These are phyloP conservation scores for Cavia porcellus DNA, from an alignment of 2,113 vertebrate species.

Conservation along the genomic window DNA sequence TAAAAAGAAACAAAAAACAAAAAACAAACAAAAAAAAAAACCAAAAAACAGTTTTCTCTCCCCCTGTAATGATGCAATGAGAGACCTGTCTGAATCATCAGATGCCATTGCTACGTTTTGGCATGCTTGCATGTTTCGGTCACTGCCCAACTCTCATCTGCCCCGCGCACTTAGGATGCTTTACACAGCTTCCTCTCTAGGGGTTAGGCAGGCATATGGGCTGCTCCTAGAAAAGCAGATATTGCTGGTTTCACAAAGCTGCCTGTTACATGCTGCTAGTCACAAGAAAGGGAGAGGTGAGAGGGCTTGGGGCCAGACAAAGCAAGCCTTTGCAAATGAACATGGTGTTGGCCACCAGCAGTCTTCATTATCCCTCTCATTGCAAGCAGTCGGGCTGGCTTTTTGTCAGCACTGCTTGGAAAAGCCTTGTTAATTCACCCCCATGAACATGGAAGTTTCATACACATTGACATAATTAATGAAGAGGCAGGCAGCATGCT, in stretches of 20 bases:
- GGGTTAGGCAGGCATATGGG: constrained; percentile 57
- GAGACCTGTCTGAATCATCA: constrained; percentile 64
- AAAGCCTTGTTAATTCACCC: constrained; percentile 89
- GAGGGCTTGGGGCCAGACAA: not conserved
- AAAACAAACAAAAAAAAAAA: no score
- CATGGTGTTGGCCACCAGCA: constrained; percentile 67
- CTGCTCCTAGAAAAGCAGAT: constrained; percentile 54
- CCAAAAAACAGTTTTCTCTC: not conserved
- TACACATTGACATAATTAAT: constrained; percentile 95
- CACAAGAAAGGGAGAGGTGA: constrained; percentile 56
- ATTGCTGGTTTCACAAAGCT: constrained; percentile 70
- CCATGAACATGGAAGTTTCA: constrained; percentile 91
- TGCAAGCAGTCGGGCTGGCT: constrained; percentile 78
- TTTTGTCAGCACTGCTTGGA: constrained; percentile 85
- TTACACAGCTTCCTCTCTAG: constrained; percentile 39
- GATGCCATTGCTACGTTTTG: constrained; percentile 51
- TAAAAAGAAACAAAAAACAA: no score
- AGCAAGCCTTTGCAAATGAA: constrained; percentile 16
- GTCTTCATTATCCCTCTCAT: constrained; percentile 80
- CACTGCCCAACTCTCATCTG: constrained; percentile 3
- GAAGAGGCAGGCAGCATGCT: constrained; percentile 93
- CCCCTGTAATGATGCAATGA: constrained; percentile 67
- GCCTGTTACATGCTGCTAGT: constrained; percentile 59
- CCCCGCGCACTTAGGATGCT: not conserved
- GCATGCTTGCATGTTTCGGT: not conserved